Conservation (phyloP, 1,140 invertebrate genomes). For the Hylyphantes graminicola region DNA sequence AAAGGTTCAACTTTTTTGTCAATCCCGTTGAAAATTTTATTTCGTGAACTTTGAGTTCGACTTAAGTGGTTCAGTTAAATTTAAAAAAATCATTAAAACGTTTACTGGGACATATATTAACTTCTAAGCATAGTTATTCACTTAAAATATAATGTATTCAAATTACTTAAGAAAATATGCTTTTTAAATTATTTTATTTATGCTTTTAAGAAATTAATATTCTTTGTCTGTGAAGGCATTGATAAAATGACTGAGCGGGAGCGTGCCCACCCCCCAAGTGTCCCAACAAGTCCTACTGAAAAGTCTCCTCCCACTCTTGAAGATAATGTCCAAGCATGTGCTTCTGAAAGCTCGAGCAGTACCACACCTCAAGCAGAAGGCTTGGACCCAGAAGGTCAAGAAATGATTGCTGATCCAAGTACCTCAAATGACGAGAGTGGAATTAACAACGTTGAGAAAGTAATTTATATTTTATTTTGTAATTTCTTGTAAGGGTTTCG, state of each 20-base stretch:
- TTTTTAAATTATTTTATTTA: neutral
- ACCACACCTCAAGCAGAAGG: neutral
- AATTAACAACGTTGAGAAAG: neutral
- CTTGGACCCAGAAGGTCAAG: conserved; percentile 57
- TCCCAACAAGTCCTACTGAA: conserved; percentile 49
- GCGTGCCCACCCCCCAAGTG: conserved; percentile 76
- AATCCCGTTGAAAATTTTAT: too few relatives aligned
- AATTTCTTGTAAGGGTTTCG: too few relatives aligned
- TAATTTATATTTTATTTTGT: neutral
- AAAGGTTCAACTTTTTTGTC: too few relatives aligned
- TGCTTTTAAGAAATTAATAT: neutral
- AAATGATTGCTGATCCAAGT: conserved; percentile 29
- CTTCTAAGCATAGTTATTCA: too few relatives aligned
- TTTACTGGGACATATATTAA: too few relatives aligned
- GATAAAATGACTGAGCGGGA: conserved; percentile 95
- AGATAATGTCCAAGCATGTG: neutral
- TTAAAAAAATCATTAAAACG: too few relatives aligned
- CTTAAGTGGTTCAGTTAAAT: too few relatives aligned
- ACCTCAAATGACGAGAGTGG: conserved; percentile 18
- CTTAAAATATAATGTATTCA: too few relatives aligned
- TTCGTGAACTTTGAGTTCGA: too few relatives aligned
- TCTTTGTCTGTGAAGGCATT: conserved; percentile 73
- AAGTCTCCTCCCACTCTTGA: conserved; percentile 16
- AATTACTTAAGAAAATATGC: neutral
- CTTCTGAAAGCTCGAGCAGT: neutral